Conservation (phyloP, 1,140 invertebrate species). For the Meteorus sp. region DNA sequence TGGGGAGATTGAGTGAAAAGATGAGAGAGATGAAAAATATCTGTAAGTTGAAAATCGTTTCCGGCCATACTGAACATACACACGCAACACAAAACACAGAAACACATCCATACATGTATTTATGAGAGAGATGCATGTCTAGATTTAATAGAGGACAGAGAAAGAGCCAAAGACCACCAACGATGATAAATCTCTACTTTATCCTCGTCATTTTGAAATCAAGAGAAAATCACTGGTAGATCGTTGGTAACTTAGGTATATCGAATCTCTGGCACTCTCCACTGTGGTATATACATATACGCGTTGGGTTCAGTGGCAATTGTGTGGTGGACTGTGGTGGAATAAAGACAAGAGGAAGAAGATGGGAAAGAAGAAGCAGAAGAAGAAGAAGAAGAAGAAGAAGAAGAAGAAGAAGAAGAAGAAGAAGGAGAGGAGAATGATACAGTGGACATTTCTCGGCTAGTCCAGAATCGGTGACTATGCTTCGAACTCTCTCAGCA, state of each 20-base stretch:
- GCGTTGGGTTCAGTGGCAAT: too few species aligned
- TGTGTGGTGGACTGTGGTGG: too few species aligned
- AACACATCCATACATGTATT: background rate
- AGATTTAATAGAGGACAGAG: background rate
- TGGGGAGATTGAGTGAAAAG: too few species aligned
- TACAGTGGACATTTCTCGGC: slow-evolving; percentile 21
- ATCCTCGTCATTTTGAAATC: slow-evolving; percentile 7
- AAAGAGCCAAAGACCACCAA: slow-evolving; percentile 15
- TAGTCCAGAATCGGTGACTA: slow-evolving; percentile 28
- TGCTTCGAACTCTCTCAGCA: slow-evolving; percentile 32
- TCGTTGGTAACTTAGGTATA: background rate
- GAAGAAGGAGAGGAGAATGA: slow-evolving; percentile 20
- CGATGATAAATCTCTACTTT: slow-evolving; percentile 13
- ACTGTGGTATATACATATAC: too few species aligned
- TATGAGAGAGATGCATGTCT: background rate
- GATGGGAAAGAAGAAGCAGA: background rate
- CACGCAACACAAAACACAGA: too few species aligned
- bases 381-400: background rate
- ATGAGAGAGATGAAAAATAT: too few species aligned
- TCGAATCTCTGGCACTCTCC: background rate
- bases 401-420: slow-evolving; percentile 18
- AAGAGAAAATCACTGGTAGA: slow-evolving; percentile 9
- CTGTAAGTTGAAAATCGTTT: too few species aligned
- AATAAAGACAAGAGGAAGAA: background rate
- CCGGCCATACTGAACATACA: too few species aligned